A percentile compares a stretch with the other conserved stretches of the same genome.
Evolutionary conservation across 2,113 vertebrate genomes (phyloP).

Genomic region (Podilymbus podiceps): DNA sequence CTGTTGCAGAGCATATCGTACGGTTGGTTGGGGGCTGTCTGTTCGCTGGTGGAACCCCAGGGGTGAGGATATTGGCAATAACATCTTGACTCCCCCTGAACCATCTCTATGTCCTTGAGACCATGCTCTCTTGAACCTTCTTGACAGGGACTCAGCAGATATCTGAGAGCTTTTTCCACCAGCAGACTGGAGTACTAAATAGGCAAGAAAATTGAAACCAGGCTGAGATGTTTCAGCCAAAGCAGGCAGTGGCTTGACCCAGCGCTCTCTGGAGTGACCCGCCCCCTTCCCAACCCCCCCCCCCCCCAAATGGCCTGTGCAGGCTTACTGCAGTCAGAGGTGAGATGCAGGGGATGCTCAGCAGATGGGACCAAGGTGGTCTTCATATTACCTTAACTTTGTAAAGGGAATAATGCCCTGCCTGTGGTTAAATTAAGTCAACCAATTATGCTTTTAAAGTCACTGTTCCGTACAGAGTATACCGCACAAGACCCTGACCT

Average conservation of each 20-base stretch:
- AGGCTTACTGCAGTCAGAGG: background rate
- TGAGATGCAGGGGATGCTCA: background rate
- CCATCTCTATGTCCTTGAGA: background rate
- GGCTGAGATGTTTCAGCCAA: background rate
- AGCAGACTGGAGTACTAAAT: background rate
- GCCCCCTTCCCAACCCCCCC: too few relatives aligned
- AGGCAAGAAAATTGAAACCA: background rate
- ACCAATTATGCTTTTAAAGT: background rate
- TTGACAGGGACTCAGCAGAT: background rate
- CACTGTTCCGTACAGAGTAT: background rate
- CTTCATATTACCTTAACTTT: background rate
- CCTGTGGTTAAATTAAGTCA: background rate
- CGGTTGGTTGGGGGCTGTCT: background rate
- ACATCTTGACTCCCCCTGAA: background rate
- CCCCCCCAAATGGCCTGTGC: background rate
- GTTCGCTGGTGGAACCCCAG: background rate
- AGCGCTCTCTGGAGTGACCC: rapidly evolving
- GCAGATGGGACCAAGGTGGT: background rate
- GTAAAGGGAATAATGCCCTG: background rate
- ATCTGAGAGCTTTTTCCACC: background rate
- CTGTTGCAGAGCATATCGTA: background rate
- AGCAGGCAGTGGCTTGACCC: background rate
- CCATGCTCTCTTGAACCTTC: background rate
- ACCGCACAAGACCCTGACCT: background rate
- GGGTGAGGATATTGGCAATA: background rate